Percentiles rank a stretch among this genome's conserved stretches.
Evolutionary conservation across 2,888 invertebrate species (phyloP).

Genomic region (Lepidochrysops patricia): DNA sequence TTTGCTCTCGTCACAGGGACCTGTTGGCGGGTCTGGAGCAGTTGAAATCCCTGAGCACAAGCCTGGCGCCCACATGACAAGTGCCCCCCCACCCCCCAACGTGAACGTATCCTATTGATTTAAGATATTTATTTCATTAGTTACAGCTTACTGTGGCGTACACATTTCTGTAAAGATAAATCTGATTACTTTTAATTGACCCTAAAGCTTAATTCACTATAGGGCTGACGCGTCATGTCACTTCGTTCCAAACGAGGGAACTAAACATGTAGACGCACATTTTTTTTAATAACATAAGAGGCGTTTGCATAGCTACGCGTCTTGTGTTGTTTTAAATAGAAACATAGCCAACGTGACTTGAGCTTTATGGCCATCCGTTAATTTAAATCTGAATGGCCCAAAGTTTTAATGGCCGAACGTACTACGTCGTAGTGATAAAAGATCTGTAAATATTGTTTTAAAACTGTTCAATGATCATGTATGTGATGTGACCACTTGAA

Average conservation of each 20-base stretch:
- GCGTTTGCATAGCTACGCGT: too few species aligned
- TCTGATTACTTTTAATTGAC: too few species aligned
- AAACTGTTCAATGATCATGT: neutral
- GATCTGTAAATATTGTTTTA: neutral
- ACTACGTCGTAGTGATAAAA: neutral
- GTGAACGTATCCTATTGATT: neutral
- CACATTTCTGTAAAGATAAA: neutral
- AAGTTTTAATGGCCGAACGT: neutral
- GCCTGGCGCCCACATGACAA: slow-evolving; percentile 56
- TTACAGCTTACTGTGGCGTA: neutral
- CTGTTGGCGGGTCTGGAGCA: slow-evolving; percentile 56
- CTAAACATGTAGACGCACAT: too few species aligned
- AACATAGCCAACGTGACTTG: too few species aligned
- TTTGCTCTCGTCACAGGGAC: too few species aligned
- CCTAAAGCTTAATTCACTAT: too few species aligned
- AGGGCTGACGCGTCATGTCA: too few species aligned
- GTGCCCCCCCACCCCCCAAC: slow-evolving; percentile 10
- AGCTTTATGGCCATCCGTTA: too few species aligned
- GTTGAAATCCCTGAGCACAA: slow-evolving; percentile 46
- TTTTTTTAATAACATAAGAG: too few species aligned
- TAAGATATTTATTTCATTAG: slow-evolving; percentile 12
- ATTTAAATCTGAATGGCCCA: neutral
- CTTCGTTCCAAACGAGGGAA: too few species aligned
- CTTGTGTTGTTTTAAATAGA: too few species aligned
- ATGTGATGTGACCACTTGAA: neutral